These are phyloP conservation scores for Chrysomallon squamiferum DNA, from an alignment of 1,140 invertebrate genomes.

Conservation along the genomic window DNA sequence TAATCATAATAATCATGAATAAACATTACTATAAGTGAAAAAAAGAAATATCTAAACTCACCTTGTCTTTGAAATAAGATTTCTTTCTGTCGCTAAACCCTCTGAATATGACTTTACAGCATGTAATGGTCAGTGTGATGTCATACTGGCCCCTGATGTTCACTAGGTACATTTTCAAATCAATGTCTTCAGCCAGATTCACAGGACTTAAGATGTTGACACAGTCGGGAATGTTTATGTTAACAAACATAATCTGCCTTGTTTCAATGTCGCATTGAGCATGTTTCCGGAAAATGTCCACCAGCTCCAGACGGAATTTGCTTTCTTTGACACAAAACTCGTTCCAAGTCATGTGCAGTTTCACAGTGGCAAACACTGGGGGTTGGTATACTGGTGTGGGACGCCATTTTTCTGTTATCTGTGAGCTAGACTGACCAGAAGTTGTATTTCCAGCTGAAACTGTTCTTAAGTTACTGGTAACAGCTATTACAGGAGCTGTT, in stretches of 20 bases:
- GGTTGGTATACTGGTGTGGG: not conserved
- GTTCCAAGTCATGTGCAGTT: conserved; percentile 42
- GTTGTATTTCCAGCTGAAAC: no score
- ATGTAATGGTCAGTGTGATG: conserved; percentile 30
- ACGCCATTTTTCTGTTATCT: not conserved
- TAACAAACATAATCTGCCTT: conserved; percentile 24
- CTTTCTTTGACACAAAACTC: conserved; percentile 40
- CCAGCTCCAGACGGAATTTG: conserved; percentile 35
- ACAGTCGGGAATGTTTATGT: conserved; percentile 14
- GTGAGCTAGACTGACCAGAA: not conserved
- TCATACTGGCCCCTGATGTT: conserved; percentile 41
- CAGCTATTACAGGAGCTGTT: no score
- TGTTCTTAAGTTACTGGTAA: no score
- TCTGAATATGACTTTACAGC: conserved; percentile 27
- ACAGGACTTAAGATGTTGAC: not conserved
- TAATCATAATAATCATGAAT: no score
- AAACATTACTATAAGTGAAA: no score
- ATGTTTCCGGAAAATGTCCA: conserved; percentile 27
- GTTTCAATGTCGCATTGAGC: conserved; percentile 11
- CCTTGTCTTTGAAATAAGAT: conserved; percentile 40
- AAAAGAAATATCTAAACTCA: no score
- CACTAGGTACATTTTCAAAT: conserved; percentile 41
- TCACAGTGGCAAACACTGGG: conserved; percentile 30
- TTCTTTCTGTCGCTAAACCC: conserved; percentile 25
- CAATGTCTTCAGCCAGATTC: conserved; percentile 25